Evolutionary conservation across 2,797 vertebrate species (phyloP).

Genomic region (Characodon lateralis): DNA sequence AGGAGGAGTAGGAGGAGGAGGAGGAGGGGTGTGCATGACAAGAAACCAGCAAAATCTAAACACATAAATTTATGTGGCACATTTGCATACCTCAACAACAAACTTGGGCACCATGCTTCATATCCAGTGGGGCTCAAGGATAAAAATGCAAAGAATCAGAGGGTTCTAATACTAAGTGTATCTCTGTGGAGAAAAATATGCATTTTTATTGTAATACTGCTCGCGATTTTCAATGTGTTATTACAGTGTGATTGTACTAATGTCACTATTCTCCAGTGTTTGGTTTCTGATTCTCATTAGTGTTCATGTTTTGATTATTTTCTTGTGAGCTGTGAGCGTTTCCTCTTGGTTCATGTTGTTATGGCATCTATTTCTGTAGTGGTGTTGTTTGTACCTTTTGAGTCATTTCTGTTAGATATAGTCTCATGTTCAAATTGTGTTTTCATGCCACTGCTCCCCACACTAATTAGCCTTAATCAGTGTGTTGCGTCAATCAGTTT

Average conservation of each 20-base stretch:
- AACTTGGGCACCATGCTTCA: constrained; percentile 44
- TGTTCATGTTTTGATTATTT: no score
- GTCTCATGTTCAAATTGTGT: no score
- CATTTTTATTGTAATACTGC: background rate
- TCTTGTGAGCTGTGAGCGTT: no score
- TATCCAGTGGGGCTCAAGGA: constrained; percentile 55
- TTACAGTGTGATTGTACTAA: background rate
- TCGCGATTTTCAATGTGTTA: background rate
- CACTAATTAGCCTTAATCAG: no score
- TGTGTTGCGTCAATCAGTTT: no score
- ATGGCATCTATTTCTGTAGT: no score
- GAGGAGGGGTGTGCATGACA: constrained; percentile 40
- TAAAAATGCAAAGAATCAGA: background rate
- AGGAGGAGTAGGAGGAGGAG: constrained; percentile 16
- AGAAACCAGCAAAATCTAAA: constrained; percentile 60
- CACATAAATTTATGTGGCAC: constrained; percentile 66
- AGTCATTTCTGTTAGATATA: no score
- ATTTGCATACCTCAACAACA: constrained; percentile 71
- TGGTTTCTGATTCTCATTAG: no score
- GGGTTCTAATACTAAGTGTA: background rate
- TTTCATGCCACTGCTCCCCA: no score
- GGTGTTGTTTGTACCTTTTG: no score
- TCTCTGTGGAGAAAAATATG: background rate
- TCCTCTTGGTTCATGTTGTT: no score
- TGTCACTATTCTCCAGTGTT: no score